phyloP scores from a whole-genome alignment of 2,888 invertebrate species.

The Caenorhabditis sulstoni region DNA sequence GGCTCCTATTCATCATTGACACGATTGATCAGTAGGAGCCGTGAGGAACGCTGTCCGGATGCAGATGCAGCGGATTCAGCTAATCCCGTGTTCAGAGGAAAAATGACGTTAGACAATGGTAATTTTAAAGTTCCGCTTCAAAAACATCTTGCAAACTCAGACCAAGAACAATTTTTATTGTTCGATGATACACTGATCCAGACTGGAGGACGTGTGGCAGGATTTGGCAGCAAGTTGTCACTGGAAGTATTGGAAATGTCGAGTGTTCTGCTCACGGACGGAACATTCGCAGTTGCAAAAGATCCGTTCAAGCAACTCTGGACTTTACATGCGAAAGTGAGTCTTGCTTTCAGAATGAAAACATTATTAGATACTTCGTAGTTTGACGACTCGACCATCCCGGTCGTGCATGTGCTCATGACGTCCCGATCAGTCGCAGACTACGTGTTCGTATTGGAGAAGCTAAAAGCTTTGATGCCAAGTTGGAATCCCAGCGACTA shows the following conservation, averaged over 20 bases:
- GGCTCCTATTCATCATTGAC: too few species aligned
- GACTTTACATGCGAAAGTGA: background rate
- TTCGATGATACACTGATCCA: background rate
- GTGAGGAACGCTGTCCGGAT: too few species aligned
- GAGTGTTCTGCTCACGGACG: background rate
- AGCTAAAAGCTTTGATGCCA: background rate
- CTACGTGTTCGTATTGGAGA: background rate
- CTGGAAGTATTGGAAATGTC: background rate
- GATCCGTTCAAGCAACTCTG: background rate
- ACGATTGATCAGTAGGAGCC: too few species aligned
- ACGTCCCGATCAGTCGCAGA: background rate
- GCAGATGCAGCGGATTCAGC: too few species aligned
- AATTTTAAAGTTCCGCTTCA: too few species aligned
- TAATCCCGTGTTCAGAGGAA: too few species aligned
- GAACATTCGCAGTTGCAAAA: background rate
- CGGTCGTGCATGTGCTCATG: background rate
- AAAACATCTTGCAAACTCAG: too few species aligned
- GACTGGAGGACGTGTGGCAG: background rate
- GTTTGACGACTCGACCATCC: background rate
- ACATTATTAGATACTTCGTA: background rate
- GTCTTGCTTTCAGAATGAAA: background rate
- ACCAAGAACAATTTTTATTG: background rate
- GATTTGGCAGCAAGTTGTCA: background rate
- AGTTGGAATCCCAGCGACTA: background rate
- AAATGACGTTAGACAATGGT: too few species aligned